Evolutionary conservation across 1,140 invertebrate species (phyloP).

Genomic region (Drosophila sechellia): DNA sequence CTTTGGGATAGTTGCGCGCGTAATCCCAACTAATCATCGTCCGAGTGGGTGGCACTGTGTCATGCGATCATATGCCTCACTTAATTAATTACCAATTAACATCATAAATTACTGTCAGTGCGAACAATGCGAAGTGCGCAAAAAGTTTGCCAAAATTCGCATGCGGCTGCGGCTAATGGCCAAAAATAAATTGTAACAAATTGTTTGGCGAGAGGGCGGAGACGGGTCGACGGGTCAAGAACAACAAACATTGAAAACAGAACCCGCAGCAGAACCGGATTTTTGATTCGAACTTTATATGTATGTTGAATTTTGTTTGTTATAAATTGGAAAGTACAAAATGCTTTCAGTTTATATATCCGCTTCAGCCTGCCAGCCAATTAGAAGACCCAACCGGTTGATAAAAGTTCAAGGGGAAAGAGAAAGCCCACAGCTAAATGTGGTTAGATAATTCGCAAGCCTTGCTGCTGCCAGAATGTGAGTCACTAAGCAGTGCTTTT

Average conservation of each 20-base stretch:
- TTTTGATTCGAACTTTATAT: conserved; percentile 50
- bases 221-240: conserved; percentile 3
- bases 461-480: conserved; percentile 37
- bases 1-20: conserved; percentile 18
- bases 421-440: conserved; percentile 51
- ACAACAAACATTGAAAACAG: conserved; percentile 15
- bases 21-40: conserved; percentile 35
- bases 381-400: conserved; percentile 63
- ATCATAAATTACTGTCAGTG: conserved; percentile 64
- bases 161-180: conserved; percentile 19
- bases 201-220: conserved; percentile 32
- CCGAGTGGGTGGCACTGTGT: conserved; percentile 36
- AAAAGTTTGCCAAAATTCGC: conserved; percentile 18
- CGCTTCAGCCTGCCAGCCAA: conserved; percentile 38
- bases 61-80: conserved; percentile 43
- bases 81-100: conserved; percentile 72
- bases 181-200: conserved; percentile 65
- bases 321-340: conserved; percentile 75
- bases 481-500: conserved; percentile 3
- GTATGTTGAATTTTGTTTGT: conserved; percentile 55
- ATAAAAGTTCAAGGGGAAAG: conserved; percentile 30
- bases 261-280: conserved; percentile 57
- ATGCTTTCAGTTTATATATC: conserved; percentile 68
- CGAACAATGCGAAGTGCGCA: conserved; percentile 29
- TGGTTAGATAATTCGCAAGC: conserved; percentile 42